A percentile compares a stretch with the other conserved stretches of the same genome.
These are phyloP conservation scores for Holcopasites calliopsidis DNA, from an alignment of 1,140 invertebrate genomes.

Conservation along the genomic window DNA sequence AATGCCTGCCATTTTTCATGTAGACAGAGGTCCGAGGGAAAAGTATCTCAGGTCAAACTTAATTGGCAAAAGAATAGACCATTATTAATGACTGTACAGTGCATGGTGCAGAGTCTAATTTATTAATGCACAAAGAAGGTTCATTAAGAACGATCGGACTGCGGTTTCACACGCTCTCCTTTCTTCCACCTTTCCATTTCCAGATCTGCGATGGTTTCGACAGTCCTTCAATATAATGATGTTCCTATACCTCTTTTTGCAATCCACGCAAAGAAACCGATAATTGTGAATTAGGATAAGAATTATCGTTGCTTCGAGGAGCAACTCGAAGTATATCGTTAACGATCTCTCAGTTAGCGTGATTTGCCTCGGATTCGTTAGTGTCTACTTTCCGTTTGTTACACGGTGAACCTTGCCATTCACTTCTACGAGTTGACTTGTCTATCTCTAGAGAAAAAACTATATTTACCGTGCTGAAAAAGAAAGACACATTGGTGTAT, in stretches of 20 bases:
- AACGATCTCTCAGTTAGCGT: not conserved
- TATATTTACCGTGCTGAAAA: too few relatives aligned
- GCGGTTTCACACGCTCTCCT: not conserved
- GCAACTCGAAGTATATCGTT: not conserved
- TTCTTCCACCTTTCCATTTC: not conserved
- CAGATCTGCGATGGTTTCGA: not conserved
- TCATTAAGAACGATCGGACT: not conserved
- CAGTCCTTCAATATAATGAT: conserved; percentile 6
- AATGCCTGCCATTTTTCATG: not conserved
- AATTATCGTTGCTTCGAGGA: conserved; percentile 12
- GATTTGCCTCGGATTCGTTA: not conserved
- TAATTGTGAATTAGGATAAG: not conserved
- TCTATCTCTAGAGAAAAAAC: not conserved
- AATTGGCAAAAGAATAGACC: not conserved
- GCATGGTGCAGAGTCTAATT: conserved; percentile 1
- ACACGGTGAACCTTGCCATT: not conserved
- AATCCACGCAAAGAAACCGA: not conserved
- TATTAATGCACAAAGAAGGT: not conserved
- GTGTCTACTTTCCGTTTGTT: not conserved
- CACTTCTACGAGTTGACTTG: not conserved
- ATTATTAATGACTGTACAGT: not conserved
- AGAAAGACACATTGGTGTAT: too few relatives aligned
- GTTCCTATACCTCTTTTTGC: not conserved
- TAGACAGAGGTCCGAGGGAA: not conserved
- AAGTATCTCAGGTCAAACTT: too few relatives aligned